Conservation (phyloP, 2,888 invertebrate species). For the Torymus tubicola region DNA sequence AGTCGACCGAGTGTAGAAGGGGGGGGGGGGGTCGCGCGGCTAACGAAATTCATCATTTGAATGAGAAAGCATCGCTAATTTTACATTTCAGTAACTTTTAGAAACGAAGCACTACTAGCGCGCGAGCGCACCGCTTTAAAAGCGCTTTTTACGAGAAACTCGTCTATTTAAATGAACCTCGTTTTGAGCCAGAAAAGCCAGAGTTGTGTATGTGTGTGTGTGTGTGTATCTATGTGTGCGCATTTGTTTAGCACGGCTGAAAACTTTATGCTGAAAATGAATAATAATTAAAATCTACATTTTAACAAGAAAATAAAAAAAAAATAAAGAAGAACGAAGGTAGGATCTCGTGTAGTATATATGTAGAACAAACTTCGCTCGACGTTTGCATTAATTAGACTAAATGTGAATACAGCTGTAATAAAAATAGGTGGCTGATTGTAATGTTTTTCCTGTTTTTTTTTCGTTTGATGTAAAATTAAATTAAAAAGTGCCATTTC, state of each 20-base stretch:
- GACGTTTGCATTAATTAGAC: constrained; percentile 18
- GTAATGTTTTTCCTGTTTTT: too few relatives aligned
- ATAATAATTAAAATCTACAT: constrained; percentile 36
- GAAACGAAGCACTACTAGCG: not conserved
- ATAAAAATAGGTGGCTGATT: constrained; percentile 28
- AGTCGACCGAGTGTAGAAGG: too few relatives aligned
- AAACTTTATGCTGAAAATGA: constrained; percentile 30
- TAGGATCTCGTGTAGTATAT: too few relatives aligned
- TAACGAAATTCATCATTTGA: constrained; percentile 32
- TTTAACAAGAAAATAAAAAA: constrained; percentile 36
- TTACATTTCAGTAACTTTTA: constrained; percentile 33
- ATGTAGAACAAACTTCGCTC: not conserved
- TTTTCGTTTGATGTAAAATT: constrained; percentile 3
- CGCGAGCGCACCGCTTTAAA: constrained; percentile 4
- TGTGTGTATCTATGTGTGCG: not conserved
- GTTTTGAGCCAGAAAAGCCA: not conserved
- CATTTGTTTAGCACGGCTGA: constrained; percentile 18
- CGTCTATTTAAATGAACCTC: constrained; percentile 22
- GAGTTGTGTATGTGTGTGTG: too few relatives aligned
- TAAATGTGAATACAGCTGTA: constrained; percentile 24
- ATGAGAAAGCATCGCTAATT: constrained; percentile 37
- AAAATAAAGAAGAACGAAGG: not conserved
- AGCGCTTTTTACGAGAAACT: constrained; percentile 15
- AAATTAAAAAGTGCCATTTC: constrained; percentile 4
- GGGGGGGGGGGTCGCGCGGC: too few relatives aligned